phyloP scores from a whole-genome alignment of 2,888 invertebrate genomes.

The Sylvicola cinctus region DNA sequence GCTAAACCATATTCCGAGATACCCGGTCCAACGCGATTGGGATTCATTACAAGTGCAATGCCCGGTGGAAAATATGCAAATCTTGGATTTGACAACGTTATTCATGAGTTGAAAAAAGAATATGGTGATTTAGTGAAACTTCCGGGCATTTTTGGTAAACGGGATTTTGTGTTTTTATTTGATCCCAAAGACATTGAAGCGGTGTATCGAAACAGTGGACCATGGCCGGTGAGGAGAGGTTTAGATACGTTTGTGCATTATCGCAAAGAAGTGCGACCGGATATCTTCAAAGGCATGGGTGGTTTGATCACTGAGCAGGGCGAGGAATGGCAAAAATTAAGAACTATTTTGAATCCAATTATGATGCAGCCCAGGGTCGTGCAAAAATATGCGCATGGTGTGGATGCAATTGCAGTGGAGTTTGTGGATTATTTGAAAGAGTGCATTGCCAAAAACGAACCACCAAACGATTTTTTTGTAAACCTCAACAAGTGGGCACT shows the following conservation, averaged over 20 bases:
- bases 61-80: constrained; percentile 2
- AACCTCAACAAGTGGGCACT: constrained; percentile 28
- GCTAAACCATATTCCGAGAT: constrained; percentile 1
- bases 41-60: not conserved
- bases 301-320: constrained; percentile 30
- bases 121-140: constrained; percentile 27
- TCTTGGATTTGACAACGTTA: no score
- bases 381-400: constrained; percentile 13
- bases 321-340: constrained; percentile 40
- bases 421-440: constrained; percentile 11
- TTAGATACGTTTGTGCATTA: constrained; percentile 25
- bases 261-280: constrained; percentile 19
- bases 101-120: no score
- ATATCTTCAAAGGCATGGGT: constrained; percentile 19
- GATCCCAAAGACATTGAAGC: constrained; percentile 29
- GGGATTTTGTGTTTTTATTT: constrained; percentile 25
- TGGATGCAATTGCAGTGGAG: constrained; percentile 16
- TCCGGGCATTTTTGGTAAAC: constrained; percentile 20
- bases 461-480: constrained; percentile 24
- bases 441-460: constrained; percentile 14
- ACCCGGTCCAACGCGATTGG: constrained; percentile 2
- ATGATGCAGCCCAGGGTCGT: constrained; percentile 18
- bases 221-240: constrained; percentile 26
- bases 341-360: constrained; percentile 30
- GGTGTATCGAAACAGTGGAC: constrained; percentile 27